phyloP scores from a whole-genome alignment of 2,113 vertebrate genomes.

The Lathamus discolor region DNA sequence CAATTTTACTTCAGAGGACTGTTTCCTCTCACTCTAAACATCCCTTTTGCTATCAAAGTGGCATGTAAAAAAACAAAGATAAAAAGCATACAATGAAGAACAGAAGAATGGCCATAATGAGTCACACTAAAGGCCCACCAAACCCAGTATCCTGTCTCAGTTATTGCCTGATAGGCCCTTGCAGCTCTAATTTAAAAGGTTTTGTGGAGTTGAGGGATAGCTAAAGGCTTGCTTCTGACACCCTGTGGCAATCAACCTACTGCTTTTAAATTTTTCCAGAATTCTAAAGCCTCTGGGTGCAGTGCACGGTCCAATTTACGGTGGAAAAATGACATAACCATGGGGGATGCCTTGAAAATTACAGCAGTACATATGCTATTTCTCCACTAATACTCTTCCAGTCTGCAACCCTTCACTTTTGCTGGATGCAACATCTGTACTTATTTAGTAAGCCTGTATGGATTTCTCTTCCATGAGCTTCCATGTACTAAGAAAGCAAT shows the following conservation, averaged over 20 bases:
- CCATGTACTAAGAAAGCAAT: not conserved
- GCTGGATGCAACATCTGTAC: not conserved
- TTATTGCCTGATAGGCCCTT: not conserved
- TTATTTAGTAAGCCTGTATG: not conserved
- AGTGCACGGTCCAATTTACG: not conserved
- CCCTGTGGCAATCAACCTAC: not conserved
- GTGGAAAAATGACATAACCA: not conserved
- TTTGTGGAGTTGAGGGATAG: not conserved
- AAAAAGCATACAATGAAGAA: not conserved
- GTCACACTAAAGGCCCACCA: not conserved
- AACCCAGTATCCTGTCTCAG: not conserved
- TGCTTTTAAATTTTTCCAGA: not conserved
- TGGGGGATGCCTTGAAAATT: not conserved
- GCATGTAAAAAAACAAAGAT: not conserved
- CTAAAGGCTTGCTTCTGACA: not conserved
- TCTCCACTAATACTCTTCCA: not conserved
- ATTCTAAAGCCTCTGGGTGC: not conserved
- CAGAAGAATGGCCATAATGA: not conserved
- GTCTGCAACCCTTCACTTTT: not conserved
- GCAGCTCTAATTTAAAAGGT: not conserved
- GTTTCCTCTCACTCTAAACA: not conserved
- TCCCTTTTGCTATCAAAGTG: not conserved
- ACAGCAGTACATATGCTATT: fast-evolving
- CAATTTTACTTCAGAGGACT: not conserved
- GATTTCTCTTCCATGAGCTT: not conserved